Percentiles rank a stretch among this genome's conserved stretches.
These are phyloP conservation scores for Sebastes aleutianus DNA, from an alignment of 2,797 vertebrate genomes.

Conservation along the genomic window DNA sequence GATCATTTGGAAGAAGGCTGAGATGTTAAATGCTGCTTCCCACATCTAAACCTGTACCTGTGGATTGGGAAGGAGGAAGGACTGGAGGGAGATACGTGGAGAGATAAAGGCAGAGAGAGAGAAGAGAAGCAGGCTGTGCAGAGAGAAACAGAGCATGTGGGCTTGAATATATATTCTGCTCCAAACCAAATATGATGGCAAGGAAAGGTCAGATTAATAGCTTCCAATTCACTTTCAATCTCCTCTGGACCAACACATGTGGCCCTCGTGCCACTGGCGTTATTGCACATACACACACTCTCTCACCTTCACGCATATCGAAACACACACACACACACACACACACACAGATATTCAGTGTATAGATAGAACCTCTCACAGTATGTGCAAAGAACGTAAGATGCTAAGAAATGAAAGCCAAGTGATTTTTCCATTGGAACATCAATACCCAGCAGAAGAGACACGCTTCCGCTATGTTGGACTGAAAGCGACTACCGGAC, in stretches of 20 bases:
- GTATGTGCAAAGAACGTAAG: no score
- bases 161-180: conserved; percentile 20
- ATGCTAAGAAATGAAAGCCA: no score
- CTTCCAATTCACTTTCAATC: conserved; percentile 68
- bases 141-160: neutral
- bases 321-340: neutral
- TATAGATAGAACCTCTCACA: neutral
- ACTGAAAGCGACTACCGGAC: no score
- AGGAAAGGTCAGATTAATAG: conserved; percentile 63
- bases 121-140: neutral
- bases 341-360: neutral
- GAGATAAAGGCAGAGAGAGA: neutral
- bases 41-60: conserved; percentile 9
- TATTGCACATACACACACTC: neutral
- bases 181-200: conserved; percentile 46
- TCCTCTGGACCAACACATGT: conserved; percentile 64
- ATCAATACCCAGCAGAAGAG: no score
- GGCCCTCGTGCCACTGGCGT: conserved; percentile 30
- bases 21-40: conserved; percentile 17
- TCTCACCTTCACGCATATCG: neutral
- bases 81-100: neutral
- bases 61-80: neutral
- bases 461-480: no score
- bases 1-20: conserved; percentile 9
- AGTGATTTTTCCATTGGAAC: neutral